phyloP scores from a whole-genome alignment of 2,797 vertebrate species.

The Avahi laniger region DNA sequence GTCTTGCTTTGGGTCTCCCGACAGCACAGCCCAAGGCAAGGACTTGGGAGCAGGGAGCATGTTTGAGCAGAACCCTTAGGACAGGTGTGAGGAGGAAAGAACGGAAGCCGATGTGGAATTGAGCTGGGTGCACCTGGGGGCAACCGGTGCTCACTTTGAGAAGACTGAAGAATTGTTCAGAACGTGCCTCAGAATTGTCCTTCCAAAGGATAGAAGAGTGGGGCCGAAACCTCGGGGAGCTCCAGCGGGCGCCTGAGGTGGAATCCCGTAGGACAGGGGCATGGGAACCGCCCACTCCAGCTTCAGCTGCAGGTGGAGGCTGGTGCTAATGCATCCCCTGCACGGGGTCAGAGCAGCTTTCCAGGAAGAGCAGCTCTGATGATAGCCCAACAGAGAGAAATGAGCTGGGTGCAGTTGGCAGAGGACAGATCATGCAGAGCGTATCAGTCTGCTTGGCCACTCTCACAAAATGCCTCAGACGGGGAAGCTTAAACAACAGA shows the following conservation, averaged over 20 bases:
- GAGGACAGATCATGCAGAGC: neutral
- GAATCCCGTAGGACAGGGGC: neutral
- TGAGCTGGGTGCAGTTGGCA: neutral
- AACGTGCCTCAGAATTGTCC: neutral
- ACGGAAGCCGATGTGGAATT: neutral
- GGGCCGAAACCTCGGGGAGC: neutral
- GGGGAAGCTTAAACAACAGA: neutral
- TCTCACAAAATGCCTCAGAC: neutral
- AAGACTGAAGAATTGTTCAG: neutral
- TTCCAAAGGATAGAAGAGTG: neutral
- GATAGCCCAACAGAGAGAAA: neutral
- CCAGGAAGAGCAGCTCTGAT: neutral
- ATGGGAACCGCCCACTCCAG: fast-evolving
- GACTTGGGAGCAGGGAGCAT: neutral
- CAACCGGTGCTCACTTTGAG: neutral
- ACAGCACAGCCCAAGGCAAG: neutral
- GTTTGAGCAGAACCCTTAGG: neutral
- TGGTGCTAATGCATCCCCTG: neutral
- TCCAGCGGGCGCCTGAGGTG: no score
- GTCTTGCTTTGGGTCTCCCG: neutral
- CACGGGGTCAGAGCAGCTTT: neutral
- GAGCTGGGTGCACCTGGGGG: neutral
- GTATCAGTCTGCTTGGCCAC: neutral
- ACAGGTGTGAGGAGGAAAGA: neutral
- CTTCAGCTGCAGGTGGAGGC: neutral